A percentile compares a stretch with the other conserved stretches of the same genome.
Conservation (phyloP, 2,113 vertebrate species). For the Dicaeum eximium region DNA sequence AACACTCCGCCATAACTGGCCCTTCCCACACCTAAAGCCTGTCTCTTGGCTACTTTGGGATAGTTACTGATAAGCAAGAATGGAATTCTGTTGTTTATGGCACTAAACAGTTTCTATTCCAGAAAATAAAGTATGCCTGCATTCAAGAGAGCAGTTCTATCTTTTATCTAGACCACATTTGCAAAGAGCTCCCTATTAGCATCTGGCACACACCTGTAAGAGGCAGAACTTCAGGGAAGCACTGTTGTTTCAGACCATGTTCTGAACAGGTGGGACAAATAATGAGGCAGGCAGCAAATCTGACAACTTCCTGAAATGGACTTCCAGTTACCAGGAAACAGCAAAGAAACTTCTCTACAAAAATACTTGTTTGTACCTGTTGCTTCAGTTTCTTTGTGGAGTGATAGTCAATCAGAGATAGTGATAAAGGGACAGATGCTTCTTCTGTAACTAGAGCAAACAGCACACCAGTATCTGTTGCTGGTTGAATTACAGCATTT, state of each 20-base stretch:
- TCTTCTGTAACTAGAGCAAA: constrained; percentile 83
- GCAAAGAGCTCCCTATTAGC: neutral
- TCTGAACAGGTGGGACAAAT: neutral
- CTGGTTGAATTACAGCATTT: constrained; percentile 80
- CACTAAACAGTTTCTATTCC: neutral
- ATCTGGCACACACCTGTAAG: neutral
- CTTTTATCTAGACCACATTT: neutral
- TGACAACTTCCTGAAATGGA: neutral
- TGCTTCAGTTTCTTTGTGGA: constrained; percentile 81
- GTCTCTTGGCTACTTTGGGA: neutral
- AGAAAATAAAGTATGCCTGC: neutral
- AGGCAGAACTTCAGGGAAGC: neutral
- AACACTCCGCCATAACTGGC: neutral
- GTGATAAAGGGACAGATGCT: constrained; percentile 79
- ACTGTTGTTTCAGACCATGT: neutral
- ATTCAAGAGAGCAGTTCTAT: neutral
- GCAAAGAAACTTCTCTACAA: neutral
- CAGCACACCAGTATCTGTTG: constrained; percentile 84
- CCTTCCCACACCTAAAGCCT: neutral
- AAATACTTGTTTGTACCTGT: constrained; percentile 76
- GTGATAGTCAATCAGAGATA: constrained; percentile 88
- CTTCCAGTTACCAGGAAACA: neutral
- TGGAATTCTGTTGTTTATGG: neutral
- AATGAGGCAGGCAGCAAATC: neutral
- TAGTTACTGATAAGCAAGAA: neutral